Base-by-base conservation (phyloP, 2,888 invertebrate genomes). In the Physocephala rufipes region DNA sequence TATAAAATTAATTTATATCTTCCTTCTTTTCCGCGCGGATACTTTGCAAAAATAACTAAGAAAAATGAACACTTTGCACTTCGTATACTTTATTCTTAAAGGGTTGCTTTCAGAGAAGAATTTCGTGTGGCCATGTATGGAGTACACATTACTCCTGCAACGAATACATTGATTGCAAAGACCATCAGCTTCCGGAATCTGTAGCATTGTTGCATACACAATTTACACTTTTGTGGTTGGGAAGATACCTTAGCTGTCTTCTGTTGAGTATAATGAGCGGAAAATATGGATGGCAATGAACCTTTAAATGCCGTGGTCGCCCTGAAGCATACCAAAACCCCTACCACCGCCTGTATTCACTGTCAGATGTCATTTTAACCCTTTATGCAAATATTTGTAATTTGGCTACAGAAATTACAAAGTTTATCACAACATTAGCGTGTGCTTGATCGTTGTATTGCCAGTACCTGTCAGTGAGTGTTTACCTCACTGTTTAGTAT, bases 201-300 rank as follows among this genome's bases (percentile, higher is more conserved):
- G 65, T 21, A 64, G 64, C 71, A 71, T 69, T 74, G 36, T 36
- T 7, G 9, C 36, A 9, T 36, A 9, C 4, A 9, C 4, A 36
- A 9, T 36, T 4, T 9, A 36, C 36, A 36, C 4, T 7, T 36
- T 36, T 36, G 36, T 36, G 9, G 9, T 4, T 9, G 9, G 36
- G 36, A 36, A 36, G 36, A 36, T 7, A 9, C 5, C 36, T 36
- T 36, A 74, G 79, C 78, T 82, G 84, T 80, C 78, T 84, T 82
- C 80, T 83, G 82, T 84, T 81, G 9, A 36, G 9, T 82, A 83
- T 83, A 84, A 84, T 84, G 82, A 82, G 84, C 28, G 58, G 36
- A 36, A 36, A 36, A 26, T 83, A 81, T 80, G 78, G 81, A 80
- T 82, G 85, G 84, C 85, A 84, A 84, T 84, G 85, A 84, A 84